These are phyloP conservation scores for Thera obeliscata DNA, from an alignment of 2,888 invertebrate genomes.

Conservation along the genomic window DNA sequence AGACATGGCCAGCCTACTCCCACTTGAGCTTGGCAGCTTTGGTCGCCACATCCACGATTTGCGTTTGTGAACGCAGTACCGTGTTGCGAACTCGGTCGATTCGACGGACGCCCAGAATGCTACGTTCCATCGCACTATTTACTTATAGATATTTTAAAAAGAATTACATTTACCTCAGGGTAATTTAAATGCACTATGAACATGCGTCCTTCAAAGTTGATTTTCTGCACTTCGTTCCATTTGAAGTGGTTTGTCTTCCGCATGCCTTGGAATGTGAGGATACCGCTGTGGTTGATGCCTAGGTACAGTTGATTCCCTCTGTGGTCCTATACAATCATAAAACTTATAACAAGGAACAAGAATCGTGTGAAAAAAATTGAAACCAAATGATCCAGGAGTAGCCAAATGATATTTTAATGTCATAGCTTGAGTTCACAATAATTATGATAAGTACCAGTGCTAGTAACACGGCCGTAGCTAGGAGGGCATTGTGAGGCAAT, in stretches of 20 bases:
- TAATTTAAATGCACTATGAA: constrained; percentile 97
- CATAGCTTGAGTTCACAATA: background rate
- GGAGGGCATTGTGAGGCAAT: too few species aligned
- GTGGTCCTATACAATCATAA: constrained; percentile 88
- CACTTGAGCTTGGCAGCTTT: too few species aligned
- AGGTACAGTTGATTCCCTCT: constrained; percentile 96
- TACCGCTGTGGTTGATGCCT: constrained; percentile 97
- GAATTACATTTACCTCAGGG: constrained; percentile 88
- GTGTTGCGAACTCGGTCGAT: too few species aligned
- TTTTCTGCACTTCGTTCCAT: constrained; percentile 97
- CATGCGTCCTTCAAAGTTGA: constrained; percentile 99
- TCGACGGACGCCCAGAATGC: too few species aligned
- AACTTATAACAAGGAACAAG: too few species aligned
- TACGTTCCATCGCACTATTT: too few species aligned
- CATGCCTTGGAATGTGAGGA: constrained; percentile 97
- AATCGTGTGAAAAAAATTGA: too few species aligned
- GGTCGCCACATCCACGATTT: too few species aligned
- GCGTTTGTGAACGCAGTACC: too few species aligned
- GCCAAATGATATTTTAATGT: background rate
- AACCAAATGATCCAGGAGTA: background rate
- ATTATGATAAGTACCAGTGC: background rate
- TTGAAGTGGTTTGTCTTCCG: constrained; percentile 97
- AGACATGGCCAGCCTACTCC: too few species aligned
- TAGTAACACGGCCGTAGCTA: too few species aligned
- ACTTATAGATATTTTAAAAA: too few species aligned